These are phyloP conservation scores for Moxostoma hubbsi DNA, from an alignment of 2,797 vertebrate genomes.

Conservation along the genomic window DNA sequence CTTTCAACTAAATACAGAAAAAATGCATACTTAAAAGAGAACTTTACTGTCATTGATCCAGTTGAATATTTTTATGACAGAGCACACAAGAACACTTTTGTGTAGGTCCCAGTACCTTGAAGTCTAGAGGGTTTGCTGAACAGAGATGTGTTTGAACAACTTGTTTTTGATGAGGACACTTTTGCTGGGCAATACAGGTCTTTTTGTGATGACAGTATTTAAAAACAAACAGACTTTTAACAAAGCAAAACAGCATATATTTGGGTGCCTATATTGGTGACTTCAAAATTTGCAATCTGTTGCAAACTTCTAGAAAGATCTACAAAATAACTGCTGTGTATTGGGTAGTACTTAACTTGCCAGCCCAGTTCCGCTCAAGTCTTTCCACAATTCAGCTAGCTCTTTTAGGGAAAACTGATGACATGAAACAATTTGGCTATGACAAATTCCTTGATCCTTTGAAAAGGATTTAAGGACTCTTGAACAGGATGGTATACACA, in stretches of 20 bases:
- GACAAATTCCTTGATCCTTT: too few species aligned
- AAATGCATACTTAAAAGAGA: too few species aligned
- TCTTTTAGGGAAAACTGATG: slow-evolving; percentile 19
- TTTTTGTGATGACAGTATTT: too few species aligned
- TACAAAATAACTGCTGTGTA: slow-evolving; percentile 23
- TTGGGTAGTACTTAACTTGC: slow-evolving; percentile 21
- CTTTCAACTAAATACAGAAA: too few species aligned
- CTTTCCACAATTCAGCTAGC: slow-evolving; percentile 6
- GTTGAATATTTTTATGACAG: too few species aligned
- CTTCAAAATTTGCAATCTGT: slow-evolving; percentile 13
- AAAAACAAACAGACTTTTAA: too few species aligned
- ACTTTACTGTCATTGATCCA: too few species aligned
- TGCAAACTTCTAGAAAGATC: slow-evolving; percentile 9
- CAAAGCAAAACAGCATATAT: too few species aligned
- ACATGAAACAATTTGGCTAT: slow-evolving; percentile 7
- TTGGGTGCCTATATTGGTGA: not conserved
- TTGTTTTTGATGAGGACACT: slow-evolving; percentile 5
- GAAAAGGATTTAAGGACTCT: too few species aligned
- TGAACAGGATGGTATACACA: too few species aligned
- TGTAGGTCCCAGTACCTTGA: too few species aligned
- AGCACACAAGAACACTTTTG: too few species aligned
- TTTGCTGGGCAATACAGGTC: slow-evolving; percentile 1
- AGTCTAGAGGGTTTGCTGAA: not conserved
- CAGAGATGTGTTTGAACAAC: slow-evolving; percentile 7
- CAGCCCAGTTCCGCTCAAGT: slow-evolving; percentile 8